phyloP scores from a whole-genome alignment of 2,113 vertebrate genomes.

The Todiramphus chloris region DNA sequence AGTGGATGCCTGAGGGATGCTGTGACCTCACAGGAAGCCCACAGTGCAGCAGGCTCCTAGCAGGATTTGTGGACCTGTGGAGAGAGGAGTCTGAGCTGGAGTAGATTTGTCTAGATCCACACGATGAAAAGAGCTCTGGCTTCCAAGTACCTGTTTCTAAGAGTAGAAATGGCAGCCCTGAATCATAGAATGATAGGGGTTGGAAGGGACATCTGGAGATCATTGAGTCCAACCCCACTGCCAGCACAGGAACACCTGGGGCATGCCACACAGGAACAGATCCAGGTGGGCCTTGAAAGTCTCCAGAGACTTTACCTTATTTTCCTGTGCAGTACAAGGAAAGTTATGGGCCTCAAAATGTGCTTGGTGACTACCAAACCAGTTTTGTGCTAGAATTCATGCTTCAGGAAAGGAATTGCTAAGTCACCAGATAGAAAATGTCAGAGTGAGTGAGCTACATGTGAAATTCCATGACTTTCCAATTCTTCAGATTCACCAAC shows the following conservation, averaged over 20 bases:
- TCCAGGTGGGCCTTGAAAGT: too few species aligned
- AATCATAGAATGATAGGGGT: not conserved
- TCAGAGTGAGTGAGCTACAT: not conserved
- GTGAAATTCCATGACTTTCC: not conserved
- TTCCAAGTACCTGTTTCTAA: not conserved
- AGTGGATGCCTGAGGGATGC: too few species aligned
- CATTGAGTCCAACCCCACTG: too few species aligned
- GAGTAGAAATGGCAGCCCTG: not conserved
- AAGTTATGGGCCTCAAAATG: not conserved
- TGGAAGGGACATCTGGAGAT: too few species aligned
- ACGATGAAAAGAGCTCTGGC: not conserved
- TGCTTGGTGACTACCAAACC: not conserved
- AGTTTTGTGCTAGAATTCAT: not conserved
- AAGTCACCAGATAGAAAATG: not conserved
- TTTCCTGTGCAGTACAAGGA: not conserved
- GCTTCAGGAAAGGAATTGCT: not conserved
- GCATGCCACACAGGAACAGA: too few species aligned
- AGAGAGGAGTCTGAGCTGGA: not conserved
- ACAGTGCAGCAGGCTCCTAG: too few species aligned
- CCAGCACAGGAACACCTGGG: too few species aligned
- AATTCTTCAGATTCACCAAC: not conserved
- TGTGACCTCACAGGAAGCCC: too few species aligned
- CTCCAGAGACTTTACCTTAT: not conserved
- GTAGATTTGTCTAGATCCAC: not conserved
- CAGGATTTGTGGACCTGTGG: too few species aligned